phyloP scores from a whole-genome alignment of 1,140 invertebrate genomes.

The Cydia fagiglandana region DNA sequence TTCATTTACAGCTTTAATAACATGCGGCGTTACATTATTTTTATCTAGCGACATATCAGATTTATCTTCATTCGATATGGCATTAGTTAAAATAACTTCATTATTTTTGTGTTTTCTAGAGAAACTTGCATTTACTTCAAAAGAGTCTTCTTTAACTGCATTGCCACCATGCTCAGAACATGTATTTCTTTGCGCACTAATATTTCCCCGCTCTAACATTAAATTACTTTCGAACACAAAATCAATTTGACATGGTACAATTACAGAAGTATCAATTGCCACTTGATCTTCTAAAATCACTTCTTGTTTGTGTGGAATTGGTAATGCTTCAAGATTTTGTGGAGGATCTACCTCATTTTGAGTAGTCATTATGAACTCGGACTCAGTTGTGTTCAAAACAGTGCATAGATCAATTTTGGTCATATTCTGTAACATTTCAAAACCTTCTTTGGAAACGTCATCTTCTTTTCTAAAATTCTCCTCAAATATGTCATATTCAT shows the following conservation, averaged over 20 bases:
- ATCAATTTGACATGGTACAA: not conserved
- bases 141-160: not conserved
- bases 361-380: not conserved
- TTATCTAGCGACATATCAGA: not conserved
- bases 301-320: not conserved
- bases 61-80: not conserved
- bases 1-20: not conserved
- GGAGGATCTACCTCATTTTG: not conserved
- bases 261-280: not conserved
- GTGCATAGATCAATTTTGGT: not conserved
- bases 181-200: not conserved
- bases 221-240: not conserved
- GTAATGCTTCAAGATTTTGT: not conserved
- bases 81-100: not conserved
- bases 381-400: not conserved
- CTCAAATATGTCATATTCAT: not conserved
- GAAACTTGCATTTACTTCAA: not conserved
- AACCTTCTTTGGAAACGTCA: not conserved
- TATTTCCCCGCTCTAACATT: not conserved
- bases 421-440: not conserved
- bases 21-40: not conserved
- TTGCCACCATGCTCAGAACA: not conserved
- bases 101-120: not conserved
- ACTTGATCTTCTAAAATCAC: not conserved
- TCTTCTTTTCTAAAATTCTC: not conserved